Base-by-base conservation (phyloP, 2,888 invertebrate species). In the Drosophila longiperda region DNA sequence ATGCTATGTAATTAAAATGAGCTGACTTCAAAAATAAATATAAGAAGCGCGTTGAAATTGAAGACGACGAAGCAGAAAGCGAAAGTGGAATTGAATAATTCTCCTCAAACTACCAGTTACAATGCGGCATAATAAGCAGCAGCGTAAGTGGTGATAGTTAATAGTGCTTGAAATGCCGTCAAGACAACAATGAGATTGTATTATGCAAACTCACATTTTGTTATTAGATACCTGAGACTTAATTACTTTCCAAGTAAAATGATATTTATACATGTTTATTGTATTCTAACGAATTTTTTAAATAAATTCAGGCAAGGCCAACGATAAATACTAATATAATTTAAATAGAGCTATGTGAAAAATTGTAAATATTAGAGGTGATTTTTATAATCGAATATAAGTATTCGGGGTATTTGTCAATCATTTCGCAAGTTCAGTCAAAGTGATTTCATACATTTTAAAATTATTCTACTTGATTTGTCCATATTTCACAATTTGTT, bases 1-100 rank as follows among this genome's bases (percentile, higher is more conserved):
- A 86, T 84, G 86, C 75, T 57, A 76, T 62, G 75, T 84, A 85
- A 85, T 86, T 85, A 84, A 85, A 84, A 59, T 59, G 58, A 75
- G 72, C 81, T 81, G 79, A 67, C 67, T 67, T 65, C 29, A 61
- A 67, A 74, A 20, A 52, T 20, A 53, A 12, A 34, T 48, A 53
- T 50, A 67, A 49, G 38, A 64, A 36, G 33, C 52, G 60, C 61
- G 48, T 54, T 45, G 34, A 63, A 60, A 54, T 32, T 12, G 34
- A 63, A 70, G 63, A 67, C 73, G 63, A 57, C 26, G 55, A 26
- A 36, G 26, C 57, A 65, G 78, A 83, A 59, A 83, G 70, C 71
- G 69, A 84, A 86, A 82, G 86, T 82, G 59, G 53, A 84, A 84
- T 85, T 82, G 72, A 84, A 78, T 78, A 65, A 63, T 62, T 36